phyloP scores from a whole-genome alignment of 2,113 vertebrate genomes.

The Ornithorhynchus anatinus region DNA sequence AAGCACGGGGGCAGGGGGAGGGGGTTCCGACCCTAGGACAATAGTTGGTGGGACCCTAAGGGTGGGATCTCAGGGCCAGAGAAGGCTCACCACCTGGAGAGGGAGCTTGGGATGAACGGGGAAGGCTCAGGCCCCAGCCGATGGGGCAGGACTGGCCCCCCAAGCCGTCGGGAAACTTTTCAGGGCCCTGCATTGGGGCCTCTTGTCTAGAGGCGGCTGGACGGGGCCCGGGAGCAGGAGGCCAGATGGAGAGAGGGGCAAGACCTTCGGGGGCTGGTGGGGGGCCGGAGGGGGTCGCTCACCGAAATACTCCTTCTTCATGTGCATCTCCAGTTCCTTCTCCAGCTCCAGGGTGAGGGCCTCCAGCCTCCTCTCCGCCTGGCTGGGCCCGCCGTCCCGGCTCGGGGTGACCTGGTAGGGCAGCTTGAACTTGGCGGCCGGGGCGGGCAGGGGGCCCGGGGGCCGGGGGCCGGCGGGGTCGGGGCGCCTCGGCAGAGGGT shows the following conservation, averaged over 20 bases:
- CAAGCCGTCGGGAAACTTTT: background rate
- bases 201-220: background rate
- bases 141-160: background rate
- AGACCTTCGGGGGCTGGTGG: background rate
- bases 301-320: conserved; percentile 98
- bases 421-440: conserved; percentile 80
- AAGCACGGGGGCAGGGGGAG: background rate
- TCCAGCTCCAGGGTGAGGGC: conserved; percentile 95
- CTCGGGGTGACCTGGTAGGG: conserved; percentile 87
- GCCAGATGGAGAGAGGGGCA: background rate
- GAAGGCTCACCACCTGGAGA: too few relatives aligned
- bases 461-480: conserved; percentile 42
- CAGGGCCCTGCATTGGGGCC: background rate
- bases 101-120: too few relatives aligned
- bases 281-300: conserved; percentile 52
- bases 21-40: background rate
- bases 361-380: conserved; percentile 90
- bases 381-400: conserved; percentile 88
- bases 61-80: too few relatives aligned
- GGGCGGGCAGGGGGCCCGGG: conserved; percentile 66
- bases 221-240: background rate
- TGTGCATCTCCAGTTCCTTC: conserved; percentile 94
- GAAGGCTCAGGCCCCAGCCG: too few relatives aligned
- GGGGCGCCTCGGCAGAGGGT: conserved; percentile 39
- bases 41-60: too few relatives aligned